phyloP scores from a whole-genome alignment of 1,140 invertebrate species.

The Luehdorfia chinensis region DNA sequence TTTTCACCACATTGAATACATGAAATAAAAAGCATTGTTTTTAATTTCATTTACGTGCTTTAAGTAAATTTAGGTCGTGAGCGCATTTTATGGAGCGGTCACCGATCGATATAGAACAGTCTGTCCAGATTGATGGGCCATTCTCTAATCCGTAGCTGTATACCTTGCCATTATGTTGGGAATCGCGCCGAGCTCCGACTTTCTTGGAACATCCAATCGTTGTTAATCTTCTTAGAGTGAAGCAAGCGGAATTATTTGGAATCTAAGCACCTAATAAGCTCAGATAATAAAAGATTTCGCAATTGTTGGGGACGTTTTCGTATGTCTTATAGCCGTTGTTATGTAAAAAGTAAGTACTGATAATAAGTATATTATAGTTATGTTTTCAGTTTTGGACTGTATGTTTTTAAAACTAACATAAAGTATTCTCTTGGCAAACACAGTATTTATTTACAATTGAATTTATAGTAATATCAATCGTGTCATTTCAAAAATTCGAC shows the following conservation, averaged over 20 bases:
- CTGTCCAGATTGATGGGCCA: constrained; percentile 57
- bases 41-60: constrained; percentile 31
- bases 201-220: constrained; percentile 71
- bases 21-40: too few species aligned
- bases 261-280: constrained; percentile 66
- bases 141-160: constrained; percentile 57
- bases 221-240: constrained; percentile 72
- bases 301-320: constrained; percentile 38
- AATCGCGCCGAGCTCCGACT: constrained; percentile 44
- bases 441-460: too few species aligned
- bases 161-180: constrained; percentile 53
- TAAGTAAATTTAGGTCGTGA: neutral
- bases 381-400: too few species aligned
- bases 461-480: too few species aligned
- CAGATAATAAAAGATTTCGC: constrained; percentile 67
- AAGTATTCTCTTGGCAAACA: too few species aligned
- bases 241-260: constrained; percentile 69
- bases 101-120: constrained; percentile 47
- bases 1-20: too few species aligned
- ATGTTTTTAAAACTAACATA: too few species aligned
- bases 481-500: too few species aligned
- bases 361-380: too few species aligned
- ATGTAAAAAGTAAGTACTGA: too few species aligned
- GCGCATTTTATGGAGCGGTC: constrained; percentile 23
- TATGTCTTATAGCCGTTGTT: constrained; percentile 18